These are phyloP conservation scores for Rhodeus uyekii DNA, from an alignment of 2,797 vertebrate genomes.

Conservation along the genomic window DNA sequence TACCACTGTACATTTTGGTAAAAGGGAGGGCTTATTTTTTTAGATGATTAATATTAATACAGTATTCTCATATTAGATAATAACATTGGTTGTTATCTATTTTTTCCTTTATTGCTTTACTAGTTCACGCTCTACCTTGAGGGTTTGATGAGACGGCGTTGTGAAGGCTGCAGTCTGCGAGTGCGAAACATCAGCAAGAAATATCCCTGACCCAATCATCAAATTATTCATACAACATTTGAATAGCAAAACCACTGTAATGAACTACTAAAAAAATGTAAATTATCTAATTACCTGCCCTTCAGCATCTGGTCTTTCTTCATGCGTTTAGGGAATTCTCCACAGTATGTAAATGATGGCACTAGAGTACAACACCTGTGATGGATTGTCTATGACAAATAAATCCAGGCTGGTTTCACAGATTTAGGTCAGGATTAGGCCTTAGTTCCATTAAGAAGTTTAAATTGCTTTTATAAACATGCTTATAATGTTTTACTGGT, in stretches of 20 bases:
- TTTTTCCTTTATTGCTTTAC: constrained; percentile 33
- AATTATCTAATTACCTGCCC: not conserved
- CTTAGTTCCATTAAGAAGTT: no score
- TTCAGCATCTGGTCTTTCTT: not conserved
- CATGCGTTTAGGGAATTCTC: not conserved
- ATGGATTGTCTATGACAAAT: no score
- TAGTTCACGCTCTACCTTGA: constrained; percentile 49
- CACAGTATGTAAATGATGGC: not conserved
- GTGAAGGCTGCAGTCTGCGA: constrained; percentile 36
- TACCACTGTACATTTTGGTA: no score
- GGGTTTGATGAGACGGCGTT: constrained; percentile 5
- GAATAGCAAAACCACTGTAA: not conserved
- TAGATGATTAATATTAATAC: not conserved
- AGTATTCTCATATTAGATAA: not conserved
- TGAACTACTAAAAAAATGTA: no score
- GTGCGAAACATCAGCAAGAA: constrained; percentile 45
- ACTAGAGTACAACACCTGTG: not conserved
- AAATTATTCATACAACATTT: not conserved
- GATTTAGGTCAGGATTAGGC: no score
- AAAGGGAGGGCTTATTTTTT: not conserved
- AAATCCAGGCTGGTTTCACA: no score
- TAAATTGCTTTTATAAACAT: no score
- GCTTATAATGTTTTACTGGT: no score
- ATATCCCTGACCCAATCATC: not conserved
- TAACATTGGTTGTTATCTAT: not conserved